Conservation (phyloP, 2,113 vertebrate genomes). For the Vombatus ursinus region DNA sequence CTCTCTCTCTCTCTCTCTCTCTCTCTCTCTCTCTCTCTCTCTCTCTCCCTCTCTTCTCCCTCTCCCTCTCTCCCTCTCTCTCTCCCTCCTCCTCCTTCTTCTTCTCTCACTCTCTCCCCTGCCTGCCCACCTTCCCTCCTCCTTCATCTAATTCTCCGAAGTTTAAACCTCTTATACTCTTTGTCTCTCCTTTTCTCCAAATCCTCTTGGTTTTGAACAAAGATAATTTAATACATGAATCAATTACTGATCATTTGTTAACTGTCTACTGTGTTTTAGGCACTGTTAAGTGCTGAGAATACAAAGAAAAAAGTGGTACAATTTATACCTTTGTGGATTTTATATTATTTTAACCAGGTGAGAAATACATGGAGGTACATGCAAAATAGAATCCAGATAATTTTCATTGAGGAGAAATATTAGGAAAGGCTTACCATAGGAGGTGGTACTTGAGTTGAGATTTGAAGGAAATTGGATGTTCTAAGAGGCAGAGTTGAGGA, state of each 20-base stretch:
- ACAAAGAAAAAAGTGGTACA: neutral
- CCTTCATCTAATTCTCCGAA: no score
- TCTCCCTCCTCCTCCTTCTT: no score
- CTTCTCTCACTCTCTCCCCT: no score
- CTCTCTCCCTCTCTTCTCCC: neutral
- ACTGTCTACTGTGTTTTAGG: neutral
- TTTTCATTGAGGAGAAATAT: neutral
- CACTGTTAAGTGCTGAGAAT: neutral
- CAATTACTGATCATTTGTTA: neutral
- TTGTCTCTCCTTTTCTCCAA: neutral
- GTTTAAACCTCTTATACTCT: neutral
- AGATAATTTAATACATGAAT: neutral
- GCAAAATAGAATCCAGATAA: neutral
- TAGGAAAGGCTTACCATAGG: neutral
- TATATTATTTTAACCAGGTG: neutral
- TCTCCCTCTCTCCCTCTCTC: no score
- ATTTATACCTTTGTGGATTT: neutral
- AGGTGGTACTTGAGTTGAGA: neutral
- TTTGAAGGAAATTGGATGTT: neutral
- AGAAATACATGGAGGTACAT: neutral
- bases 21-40: no score
- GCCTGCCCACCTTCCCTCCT: no score
- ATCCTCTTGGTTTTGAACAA: neutral
- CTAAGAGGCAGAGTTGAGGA: neutral
- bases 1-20: no score